Percentiles rank a stretch among this genome's conserved stretches.
Conservation (phyloP, 92 coral and sea anemone genomes). For the Porites lobata region DNA sequence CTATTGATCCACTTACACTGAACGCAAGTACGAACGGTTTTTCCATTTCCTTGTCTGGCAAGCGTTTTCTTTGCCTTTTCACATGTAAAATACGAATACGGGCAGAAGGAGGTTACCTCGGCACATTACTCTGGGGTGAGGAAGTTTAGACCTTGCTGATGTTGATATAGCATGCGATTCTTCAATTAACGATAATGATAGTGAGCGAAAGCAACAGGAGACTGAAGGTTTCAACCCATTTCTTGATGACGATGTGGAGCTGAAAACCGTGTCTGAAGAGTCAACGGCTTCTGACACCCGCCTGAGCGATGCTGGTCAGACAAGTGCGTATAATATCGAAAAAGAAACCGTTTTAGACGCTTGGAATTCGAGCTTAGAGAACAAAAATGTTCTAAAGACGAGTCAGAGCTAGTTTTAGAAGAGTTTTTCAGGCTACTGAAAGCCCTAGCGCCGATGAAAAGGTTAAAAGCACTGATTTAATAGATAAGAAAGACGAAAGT, state of each 20-base stretch:
- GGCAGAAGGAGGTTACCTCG: too few relatives aligned
- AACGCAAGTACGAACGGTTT: too few relatives aligned
- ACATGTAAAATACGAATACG: too few relatives aligned
- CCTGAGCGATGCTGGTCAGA: neutral
- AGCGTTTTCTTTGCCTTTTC: too few relatives aligned
- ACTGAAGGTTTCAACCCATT: constrained; percentile 74
- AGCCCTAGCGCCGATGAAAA: neutral
- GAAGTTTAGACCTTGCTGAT: constrained; percentile 35
- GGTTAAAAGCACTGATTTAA: neutral
- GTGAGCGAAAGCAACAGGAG: neutral
- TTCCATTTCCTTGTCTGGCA: too few relatives aligned
- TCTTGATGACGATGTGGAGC: constrained; percentile 50
- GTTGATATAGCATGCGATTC: constrained; percentile 35
- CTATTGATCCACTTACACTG: too few relatives aligned
- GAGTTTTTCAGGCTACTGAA: constrained; percentile 1
- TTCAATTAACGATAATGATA: neutral
- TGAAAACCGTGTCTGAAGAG: neutral
- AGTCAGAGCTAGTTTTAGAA: neutral
- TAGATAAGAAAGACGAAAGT: neutral
- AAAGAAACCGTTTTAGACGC: constrained; percentile 2
- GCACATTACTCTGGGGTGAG: too few relatives aligned
- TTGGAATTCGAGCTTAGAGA: neutral
- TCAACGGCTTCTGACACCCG: neutral
- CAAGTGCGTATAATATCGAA: neutral
- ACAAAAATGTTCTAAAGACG: neutral